Conservation (phyloP, 92 coral and sea anemone genomes). For the Phenganax stokvisi region DNA sequence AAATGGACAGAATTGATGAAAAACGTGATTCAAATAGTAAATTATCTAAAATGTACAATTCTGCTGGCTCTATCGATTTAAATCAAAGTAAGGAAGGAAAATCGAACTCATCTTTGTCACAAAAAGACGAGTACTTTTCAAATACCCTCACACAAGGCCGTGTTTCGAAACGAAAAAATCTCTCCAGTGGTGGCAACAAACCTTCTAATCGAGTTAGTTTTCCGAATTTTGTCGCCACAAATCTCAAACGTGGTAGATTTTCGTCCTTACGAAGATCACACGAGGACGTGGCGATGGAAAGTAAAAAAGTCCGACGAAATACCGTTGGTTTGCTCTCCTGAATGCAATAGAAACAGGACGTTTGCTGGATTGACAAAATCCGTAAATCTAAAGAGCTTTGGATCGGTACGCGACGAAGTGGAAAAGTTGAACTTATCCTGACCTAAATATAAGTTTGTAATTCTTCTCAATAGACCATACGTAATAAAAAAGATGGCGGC, state of each 20-base stretch:
- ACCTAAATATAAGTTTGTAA: too few species aligned
- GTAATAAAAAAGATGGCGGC: too few species aligned
- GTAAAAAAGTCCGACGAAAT: conserved; percentile 15
- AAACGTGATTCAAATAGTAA: conserved; percentile 35
- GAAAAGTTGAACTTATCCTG: not conserved
- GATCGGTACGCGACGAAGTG: conserved; percentile 23
- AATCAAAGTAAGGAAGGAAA: conserved; percentile 47
- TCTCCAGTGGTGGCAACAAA: conserved; percentile 32
- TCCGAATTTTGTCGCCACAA: conserved; percentile 80
- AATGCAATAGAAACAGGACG: not conserved
- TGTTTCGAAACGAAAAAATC: not conserved
- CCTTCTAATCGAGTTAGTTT: conserved; percentile 56
- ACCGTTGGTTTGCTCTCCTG: conserved; percentile 15
- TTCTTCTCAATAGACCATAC: too few species aligned
- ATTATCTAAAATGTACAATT: not conserved
- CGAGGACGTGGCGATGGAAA: conserved; percentile 54
- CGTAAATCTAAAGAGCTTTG: conserved; percentile 15
- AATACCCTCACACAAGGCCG: not conserved
- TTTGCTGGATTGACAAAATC: not conserved
- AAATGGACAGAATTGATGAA: conserved; percentile 60
- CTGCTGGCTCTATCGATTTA: conserved; percentile 31
- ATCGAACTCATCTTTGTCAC: conserved; percentile 74
- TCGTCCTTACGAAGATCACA: conserved; percentile 77
- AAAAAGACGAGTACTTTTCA: conserved; percentile 41
- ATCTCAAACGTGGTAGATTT: conserved; percentile 72